A percentile compares a stretch with the other conserved stretches of the same genome.
Evolutionary conservation across 2,797 vertebrate genomes (phyloP).

Genomic region (Myotis vivesi): DNA sequence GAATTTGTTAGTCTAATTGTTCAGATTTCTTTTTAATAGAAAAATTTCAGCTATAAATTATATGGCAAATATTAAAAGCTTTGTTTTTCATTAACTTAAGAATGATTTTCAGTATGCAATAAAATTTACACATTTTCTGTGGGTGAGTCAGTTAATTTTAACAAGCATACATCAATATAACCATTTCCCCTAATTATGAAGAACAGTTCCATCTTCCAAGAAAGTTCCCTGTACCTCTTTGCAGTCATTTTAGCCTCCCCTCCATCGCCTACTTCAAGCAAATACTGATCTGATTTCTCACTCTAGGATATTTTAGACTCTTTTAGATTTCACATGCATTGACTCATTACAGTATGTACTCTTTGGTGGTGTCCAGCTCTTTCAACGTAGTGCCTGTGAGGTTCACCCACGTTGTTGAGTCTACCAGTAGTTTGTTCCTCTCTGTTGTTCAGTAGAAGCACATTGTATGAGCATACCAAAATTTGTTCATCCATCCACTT

Average conservation of each 20-base stretch:
- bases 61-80: background rate
- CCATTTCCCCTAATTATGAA: background rate
- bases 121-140: background rate
- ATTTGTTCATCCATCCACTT: background rate
- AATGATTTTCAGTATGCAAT: background rate
- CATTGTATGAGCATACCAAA: background rate
- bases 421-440: background rate
- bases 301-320: background rate
- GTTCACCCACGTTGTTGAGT: background rate
- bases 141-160: background rate
- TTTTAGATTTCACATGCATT: background rate
- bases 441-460: background rate
- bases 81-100: slow-evolving; percentile 43
- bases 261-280: background rate
- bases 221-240: background rate
- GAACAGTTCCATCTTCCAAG: background rate
- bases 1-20: slow-evolving; percentile 13
- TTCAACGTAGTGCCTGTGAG: background rate
- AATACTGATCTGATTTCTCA: background rate
- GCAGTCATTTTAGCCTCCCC: background rate
- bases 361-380: background rate
- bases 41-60: background rate
- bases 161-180: background rate
- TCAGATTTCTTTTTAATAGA: slow-evolving; percentile 1
- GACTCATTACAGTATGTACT: background rate